These are phyloP conservation scores for Limanda limanda DNA, from an alignment of 2,113 vertebrate species.

Conservation along the genomic window DNA sequence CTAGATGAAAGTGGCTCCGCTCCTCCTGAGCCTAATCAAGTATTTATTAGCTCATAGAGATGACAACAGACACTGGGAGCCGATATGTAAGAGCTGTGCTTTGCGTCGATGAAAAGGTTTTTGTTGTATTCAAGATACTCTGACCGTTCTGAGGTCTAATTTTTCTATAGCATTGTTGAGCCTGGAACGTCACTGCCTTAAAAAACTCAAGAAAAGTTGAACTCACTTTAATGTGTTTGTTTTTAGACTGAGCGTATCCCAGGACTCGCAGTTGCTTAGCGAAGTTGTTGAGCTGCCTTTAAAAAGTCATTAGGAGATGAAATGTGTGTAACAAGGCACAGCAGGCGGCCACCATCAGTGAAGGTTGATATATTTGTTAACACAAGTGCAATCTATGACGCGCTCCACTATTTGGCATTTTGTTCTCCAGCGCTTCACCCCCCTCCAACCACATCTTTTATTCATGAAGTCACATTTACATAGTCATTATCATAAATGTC, in stretches of 20 bases:
- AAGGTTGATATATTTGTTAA: conserved; percentile 78
- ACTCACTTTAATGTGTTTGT: conserved; percentile 37
- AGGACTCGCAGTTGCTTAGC: conserved; percentile 12
- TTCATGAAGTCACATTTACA: conserved; percentile 83
- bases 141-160: background rate
- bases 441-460: conserved; percentile 77
- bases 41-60: background rate
- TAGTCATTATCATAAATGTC: conserved; percentile 86
- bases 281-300: conserved; percentile 67
- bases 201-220: conserved; percentile 42
- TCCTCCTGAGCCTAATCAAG: background rate
- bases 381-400: conserved; percentile 71
- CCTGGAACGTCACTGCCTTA: background rate
- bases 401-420: conserved; percentile 81
- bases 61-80: background rate
- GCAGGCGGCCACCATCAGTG: conserved; percentile 68
- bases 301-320: conserved; percentile 75
- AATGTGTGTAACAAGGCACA: conserved; percentile 73
- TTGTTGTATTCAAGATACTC: background rate
- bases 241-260: conserved; percentile 27
- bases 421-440: conserved; percentile 50
- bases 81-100: background rate
- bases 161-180: background rate
- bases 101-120: background rate
- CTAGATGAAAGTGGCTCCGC: no score